These are phyloP conservation scores for Notothenia coriiceps DNA, from an alignment of 2,113 vertebrate genomes.

Conservation along the genomic window DNA sequence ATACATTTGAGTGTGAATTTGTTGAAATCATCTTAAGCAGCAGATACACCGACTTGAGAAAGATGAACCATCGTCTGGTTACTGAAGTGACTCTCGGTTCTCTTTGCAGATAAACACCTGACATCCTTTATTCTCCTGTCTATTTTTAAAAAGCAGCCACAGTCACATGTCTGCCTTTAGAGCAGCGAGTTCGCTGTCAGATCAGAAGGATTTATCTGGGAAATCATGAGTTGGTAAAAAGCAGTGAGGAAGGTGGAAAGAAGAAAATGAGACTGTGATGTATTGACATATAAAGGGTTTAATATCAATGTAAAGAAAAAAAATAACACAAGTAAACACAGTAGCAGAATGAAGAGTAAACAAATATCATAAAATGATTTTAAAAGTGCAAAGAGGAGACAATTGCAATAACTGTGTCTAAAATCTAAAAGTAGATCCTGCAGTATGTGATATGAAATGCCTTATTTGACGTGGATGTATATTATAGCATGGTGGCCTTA, in stretches of 20 bases:
- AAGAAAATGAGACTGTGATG: background rate
- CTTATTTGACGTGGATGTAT: background rate
- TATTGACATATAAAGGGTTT: background rate
- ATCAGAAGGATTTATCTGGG: background rate
- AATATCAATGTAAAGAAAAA: background rate
- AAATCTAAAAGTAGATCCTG: background rate
- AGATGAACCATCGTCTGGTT: constrained; percentile 19
- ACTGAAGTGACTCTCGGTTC: background rate
- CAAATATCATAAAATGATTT: background rate
- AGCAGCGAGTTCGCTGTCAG: constrained; percentile 1
- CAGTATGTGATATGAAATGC: background rate
- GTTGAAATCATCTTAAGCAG: constrained; percentile 10
- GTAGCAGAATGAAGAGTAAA: background rate
- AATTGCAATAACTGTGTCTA: no score
- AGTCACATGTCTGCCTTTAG: constrained; percentile 9
- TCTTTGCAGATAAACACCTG: background rate
- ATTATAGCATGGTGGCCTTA: background rate
- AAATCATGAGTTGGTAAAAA: background rate
- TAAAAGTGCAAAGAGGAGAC: no score
- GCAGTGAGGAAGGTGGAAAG: background rate
- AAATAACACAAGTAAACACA: background rate
- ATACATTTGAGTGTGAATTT: background rate
- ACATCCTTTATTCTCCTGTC: background rate
- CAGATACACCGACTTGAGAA: constrained; percentile 9
- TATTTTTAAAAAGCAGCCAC: constrained; percentile 10